A percentile compares a stretch with the other conserved stretches of the same genome.
Evolutionary conservation across 2,888 invertebrate genomes (phyloP).

Genomic region (Lasioglossum morio): DNA sequence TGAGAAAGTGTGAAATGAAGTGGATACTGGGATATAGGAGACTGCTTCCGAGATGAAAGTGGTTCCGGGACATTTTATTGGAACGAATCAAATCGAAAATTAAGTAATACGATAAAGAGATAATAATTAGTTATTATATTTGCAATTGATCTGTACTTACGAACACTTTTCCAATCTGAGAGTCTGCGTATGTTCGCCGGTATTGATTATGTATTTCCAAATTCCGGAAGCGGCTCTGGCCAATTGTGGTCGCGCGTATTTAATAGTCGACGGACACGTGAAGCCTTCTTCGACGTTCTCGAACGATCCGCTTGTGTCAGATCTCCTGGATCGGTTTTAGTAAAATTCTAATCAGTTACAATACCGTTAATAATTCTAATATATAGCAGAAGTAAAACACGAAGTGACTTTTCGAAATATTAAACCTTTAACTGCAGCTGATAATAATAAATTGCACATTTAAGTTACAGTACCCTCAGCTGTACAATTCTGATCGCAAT

Average conservation of each 20-base stretch:
- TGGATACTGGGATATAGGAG: background rate
- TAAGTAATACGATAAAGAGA: background rate
- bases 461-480: background rate
- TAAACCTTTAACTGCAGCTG: background rate
- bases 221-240: constrained; percentile 92
- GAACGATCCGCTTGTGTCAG: constrained; percentile 86
- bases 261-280: constrained; percentile 92
- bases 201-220: constrained; percentile 95
- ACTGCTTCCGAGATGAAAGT: background rate
- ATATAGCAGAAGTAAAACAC: background rate
- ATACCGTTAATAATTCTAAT: background rate
- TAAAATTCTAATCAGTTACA: background rate
- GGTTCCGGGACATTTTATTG: background rate
- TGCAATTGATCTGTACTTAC: constrained; percentile 85
- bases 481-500: background rate
- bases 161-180: constrained; percentile 92
- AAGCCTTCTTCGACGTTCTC: constrained; percentile 88
- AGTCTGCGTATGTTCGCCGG: constrained; percentile 93
- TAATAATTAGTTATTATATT: background rate
- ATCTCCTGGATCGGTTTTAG: constrained; percentile 85
- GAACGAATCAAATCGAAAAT: background rate
- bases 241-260: constrained; percentile 92
- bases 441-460: background rate
- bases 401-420: background rate
- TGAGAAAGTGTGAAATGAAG: constrained; percentile 30